Evolutionary conservation across 2,797 vertebrate species (phyloP), one percentile per base, ranked within the genome.

Genomic region (Sebastes alutus): DNA sequence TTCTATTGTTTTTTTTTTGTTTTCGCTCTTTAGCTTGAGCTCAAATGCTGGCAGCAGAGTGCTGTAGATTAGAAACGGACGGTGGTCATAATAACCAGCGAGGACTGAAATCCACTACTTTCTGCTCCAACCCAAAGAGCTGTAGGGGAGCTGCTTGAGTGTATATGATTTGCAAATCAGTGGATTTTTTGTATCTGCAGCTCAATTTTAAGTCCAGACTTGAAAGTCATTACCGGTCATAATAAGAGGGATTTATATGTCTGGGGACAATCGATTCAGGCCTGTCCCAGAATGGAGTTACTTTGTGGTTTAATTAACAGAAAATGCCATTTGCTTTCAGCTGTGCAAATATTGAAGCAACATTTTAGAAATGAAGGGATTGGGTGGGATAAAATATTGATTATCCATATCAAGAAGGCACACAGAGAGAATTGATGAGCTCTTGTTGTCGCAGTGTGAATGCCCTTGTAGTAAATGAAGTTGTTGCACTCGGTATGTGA

Each of bases 1-100:
- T 32, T 60, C 70, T 66, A 80, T 86, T 92, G 87, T 87, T 87
- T 87, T 82, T 22, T 30, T 62, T 63, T 63, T 69, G 66, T 84
- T 82, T 71, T 32, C 72, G 81, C 59, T 77, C 35, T 83, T 75
- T 72, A 70, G 64, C n/a, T 74, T 22, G 27, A 65, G 67, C 70
- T 23, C 14, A 46, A 78, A 75, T 55, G 75, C 61, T 86, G 84
- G 75, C 82, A 42, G 23, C 7, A 1, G 14, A 54, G 61, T 5
- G 18, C 23, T 69, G 69, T 33, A 79, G 70, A 59, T 84, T 76
- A 80, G 80, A 83, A 84, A 87, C 8, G 46, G 63, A 87, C 18
- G 42, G 63, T 69, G 69, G 75, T 70, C 76, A 54, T 79, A 83
- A 52, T 79, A 83, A 52, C 20, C 4, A 61, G 16, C 42, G 42